Conservation (phyloP, 2,113 vertebrate species). For the Cheilinus undulatus region DNA sequence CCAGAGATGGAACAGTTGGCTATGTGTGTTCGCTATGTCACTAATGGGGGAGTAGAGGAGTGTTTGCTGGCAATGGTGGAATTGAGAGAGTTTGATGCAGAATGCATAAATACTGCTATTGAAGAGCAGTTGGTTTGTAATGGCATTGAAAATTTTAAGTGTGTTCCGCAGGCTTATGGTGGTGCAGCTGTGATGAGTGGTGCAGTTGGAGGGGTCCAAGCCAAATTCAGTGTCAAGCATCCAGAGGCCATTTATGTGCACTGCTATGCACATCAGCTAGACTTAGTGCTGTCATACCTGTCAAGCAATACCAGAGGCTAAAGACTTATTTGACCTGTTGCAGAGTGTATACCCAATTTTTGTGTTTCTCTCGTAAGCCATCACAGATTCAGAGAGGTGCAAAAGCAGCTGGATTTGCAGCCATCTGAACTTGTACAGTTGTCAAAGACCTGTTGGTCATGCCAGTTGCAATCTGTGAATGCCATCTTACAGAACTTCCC, state of each 20-base stretch:
- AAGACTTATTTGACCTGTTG: neutral
- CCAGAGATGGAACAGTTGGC: neutral
- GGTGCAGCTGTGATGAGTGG: neutral
- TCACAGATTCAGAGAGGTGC: too few relatives aligned
- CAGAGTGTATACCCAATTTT: neutral
- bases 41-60: neutral
- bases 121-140: neutral
- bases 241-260: neutral
- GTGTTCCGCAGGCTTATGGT: neutral
- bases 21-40: neutral
- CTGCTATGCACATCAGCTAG: neutral
- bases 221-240: neutral
- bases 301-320: neutral
- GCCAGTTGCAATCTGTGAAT: too few relatives aligned
- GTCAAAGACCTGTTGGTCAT: too few relatives aligned
- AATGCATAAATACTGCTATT: neutral
- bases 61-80: neutral
- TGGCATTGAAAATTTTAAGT: neutral
- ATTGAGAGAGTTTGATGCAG: neutral
- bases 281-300: neutral
- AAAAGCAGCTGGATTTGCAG: too few relatives aligned
- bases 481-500: too few relatives aligned
- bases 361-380: neutral
- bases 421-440: too few relatives aligned
- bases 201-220: neutral